A percentile compares a stretch with the other conserved stretches of the same genome.
phyloP scores from a whole-genome alignment of 2,113 vertebrate species.

The Alces alces region DNA sequence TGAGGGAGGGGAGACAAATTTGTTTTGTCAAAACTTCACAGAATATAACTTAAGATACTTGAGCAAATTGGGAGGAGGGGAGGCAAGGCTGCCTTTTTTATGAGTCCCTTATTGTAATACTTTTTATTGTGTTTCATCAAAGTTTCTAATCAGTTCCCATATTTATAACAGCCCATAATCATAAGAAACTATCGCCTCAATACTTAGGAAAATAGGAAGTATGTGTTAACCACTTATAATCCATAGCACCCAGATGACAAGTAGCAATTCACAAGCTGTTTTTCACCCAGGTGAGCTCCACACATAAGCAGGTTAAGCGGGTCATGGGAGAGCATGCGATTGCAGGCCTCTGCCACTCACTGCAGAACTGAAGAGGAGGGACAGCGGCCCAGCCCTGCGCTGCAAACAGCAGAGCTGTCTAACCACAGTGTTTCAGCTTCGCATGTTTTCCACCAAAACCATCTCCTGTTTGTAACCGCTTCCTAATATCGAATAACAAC shows the following conservation, averaged over 20 bases:
- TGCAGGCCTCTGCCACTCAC: too few relatives aligned
- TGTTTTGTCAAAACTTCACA: background rate
- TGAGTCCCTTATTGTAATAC: background rate
- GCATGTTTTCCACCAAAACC: background rate
- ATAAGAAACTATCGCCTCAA: background rate
- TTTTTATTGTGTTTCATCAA: background rate
- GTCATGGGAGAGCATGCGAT: background rate
- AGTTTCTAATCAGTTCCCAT: background rate
- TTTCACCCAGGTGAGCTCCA: background rate
- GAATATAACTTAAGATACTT: background rate
- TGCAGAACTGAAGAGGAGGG: background rate
- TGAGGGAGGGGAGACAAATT: background rate
- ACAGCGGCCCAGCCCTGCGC: background rate
- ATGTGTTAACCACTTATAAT: background rate
- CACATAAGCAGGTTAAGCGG: background rate
- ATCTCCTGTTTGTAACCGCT: background rate
- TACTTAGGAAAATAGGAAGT: background rate
- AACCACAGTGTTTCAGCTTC: background rate
- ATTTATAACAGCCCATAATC: background rate
- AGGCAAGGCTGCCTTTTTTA: background rate
- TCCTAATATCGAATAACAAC: background rate
- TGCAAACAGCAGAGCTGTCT: background rate
- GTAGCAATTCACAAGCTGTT: background rate
- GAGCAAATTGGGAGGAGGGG: background rate
- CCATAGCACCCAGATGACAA: background rate